These are phyloP conservation scores for Trinectes maculatus DNA, from an alignment of 2,113 vertebrate species.

Conservation along the genomic window DNA sequence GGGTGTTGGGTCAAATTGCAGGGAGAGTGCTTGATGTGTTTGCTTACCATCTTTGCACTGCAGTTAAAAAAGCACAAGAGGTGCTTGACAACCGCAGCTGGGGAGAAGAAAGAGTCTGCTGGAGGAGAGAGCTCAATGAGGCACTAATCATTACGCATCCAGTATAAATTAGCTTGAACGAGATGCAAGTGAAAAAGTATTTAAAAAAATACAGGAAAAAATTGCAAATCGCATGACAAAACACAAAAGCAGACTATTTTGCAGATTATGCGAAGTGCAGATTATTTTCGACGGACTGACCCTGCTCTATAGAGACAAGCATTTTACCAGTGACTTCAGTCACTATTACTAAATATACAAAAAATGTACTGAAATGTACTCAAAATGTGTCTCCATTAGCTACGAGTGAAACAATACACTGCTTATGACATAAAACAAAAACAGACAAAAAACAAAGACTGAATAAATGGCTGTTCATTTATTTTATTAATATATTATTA, in stretches of 20 bases:
- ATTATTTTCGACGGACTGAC: too few relatives aligned
- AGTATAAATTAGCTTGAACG: slow-evolving; percentile 25
- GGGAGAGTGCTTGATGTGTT: slow-evolving; percentile 15
- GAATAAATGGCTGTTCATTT: not conserved
- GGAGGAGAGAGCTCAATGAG: slow-evolving; percentile 18
- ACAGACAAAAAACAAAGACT: not conserved
- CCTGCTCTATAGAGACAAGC: too few relatives aligned
- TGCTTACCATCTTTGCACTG: slow-evolving; percentile 32
- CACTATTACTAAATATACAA: not conserved
- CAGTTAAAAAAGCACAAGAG: slow-evolving; percentile 39
- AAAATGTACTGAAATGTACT: too few relatives aligned
- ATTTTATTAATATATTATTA: too few relatives aligned
- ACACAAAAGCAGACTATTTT: too few relatives aligned
- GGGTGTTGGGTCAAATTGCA: too few relatives aligned
- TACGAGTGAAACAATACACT: not conserved
- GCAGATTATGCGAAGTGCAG: too few relatives aligned
- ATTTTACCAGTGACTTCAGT: too few relatives aligned
- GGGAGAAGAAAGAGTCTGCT: slow-evolving; percentile 2
- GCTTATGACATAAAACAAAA: not conserved
- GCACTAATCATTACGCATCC: slow-evolving; percentile 33
- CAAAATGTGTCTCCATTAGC: not conserved
- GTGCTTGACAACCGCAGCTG: slow-evolving; percentile 2
- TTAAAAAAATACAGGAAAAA: too few relatives aligned
- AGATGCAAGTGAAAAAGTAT: slow-evolving; percentile 3
- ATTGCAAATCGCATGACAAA: too few relatives aligned